Evolutionary conservation across 2,888 invertebrate genomes (phyloP), one percentile per base, ranked within the genome.

Genomic region (Abscondita cerata): DNA sequence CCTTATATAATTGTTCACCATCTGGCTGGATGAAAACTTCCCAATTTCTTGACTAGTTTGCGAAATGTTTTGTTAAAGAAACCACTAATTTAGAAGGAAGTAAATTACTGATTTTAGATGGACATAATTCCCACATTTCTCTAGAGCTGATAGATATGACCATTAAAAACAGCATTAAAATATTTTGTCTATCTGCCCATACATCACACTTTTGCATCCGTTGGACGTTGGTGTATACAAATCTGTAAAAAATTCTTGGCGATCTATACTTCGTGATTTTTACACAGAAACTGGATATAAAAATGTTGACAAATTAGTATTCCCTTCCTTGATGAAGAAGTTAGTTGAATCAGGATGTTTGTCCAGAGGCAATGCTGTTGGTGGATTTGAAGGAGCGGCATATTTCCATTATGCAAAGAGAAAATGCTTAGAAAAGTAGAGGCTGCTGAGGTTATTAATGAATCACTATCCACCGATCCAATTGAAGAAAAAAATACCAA

Each of bases 191-290:
- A 12, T 60, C 41, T 8, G 2, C 41, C 1, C n/a, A n/a, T n/a
- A n/a, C n/a, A n/a, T n/a, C n/a, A n/a, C n/a, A n/a, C n/a, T n/a
- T n/a, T 11, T 41, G 18, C 41, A 11, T 58, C 60, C 54, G 1
- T 40, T 67, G 19, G 65, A 67, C 59, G 67, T 67, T 46, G 53
- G n/a, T n/a, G n/a, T n/a, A n/a, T n/a, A n/a, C 40, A 53, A 65
- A 46, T 18, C 47, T 8, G 46, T 57, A n/a, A 57, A 60, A 13
- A 50, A 48, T 1, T 11, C 44, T 19, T 53, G 33, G 48, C 20
- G 51, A 12, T 9, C 2, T 48, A n/a, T 61, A 20, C 18, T 46
- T 13, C 13, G 33, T n/a, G n/a, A n/a, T n/a, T n/a, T n/a, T n/a
- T n/a, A n/a, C 53, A 33, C 33, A 48, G 57, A 65, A 33, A 56